Evolutionary conservation across 1,140 invertebrate species (phyloP), one percentile per base, ranked within the genome.

Genomic region (Lethocerus indicus): DNA sequence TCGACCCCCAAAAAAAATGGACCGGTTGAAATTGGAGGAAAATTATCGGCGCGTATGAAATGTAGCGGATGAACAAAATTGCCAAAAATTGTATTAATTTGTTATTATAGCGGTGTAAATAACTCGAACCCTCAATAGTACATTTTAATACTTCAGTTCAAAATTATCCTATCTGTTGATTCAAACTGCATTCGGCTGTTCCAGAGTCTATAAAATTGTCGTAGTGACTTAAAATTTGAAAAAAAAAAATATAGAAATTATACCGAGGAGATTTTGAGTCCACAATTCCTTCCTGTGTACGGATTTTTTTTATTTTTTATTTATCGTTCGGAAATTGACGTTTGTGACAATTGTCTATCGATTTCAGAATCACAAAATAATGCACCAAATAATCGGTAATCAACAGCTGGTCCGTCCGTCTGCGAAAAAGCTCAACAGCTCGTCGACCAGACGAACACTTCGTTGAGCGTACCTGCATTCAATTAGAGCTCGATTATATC

Each of bases 351-450:
- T 12, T 18, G 16, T 7, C 7, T 9, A n/a, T 35, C 25, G 16
- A 7, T 49, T 49, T 49, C 56, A 94, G 62, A 92, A 91, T 60
- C 90, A 94, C 60, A 88, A 87, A 64, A 82, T 95, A 28, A 83
- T 93, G 65, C 88, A 95, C 60, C 89, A 95, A 67, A 93, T 97
- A 41, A 79, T 87, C 67, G 87, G 86, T 0, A 88, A 94, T 68
- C 86, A 90, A 62, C 74, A 79, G 43, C 64, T 94, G 0, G 83
- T 96, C 0, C 93, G 60, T 79, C 81, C 49, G 85, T 96, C 18
- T 89, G 85, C 62, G 87, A 92, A 49, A 92, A 90, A 65, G 90
- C 90, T 9, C 83, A 89, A 59, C 76, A 86, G 41, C 67, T 96
- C 23, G 83, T 91, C 7, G 81, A 90, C 61, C 81, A 90, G 66